Percentiles rank a stretch among this genome's conserved stretches.
Conservation (phyloP, 2,888 invertebrate species). For the Halictus ligatus region DNA sequence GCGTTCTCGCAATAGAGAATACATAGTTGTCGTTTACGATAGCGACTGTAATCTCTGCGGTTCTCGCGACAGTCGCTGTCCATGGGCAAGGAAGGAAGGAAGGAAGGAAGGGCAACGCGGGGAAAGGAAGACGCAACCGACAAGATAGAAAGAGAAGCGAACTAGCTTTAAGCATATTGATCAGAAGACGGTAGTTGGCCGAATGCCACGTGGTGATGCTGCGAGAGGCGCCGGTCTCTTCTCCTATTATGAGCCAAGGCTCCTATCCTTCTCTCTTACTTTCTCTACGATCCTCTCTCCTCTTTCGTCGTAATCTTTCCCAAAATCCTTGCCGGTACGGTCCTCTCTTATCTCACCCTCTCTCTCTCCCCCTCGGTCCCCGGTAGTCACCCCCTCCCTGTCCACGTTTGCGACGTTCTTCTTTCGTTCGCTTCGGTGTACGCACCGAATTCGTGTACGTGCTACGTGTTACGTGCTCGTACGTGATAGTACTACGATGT, state of each 20-base stretch:
- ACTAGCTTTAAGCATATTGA: slow-evolving; percentile 84
- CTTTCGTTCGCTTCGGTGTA: slow-evolving; percentile 3
- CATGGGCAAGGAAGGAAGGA: not conserved
- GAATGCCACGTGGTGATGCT: slow-evolving; percentile 84
- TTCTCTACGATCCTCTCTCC: slow-evolving; percentile 52
- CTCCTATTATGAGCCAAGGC: slow-evolving; percentile 84
- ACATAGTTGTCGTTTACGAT: slow-evolving; percentile 59
- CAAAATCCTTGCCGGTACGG: slow-evolving; percentile 34
- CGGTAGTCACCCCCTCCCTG: not conserved
- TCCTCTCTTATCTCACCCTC: not conserved
- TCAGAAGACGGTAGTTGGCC: slow-evolving; percentile 84
- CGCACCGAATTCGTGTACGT: not conserved
- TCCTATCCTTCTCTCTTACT: slow-evolving; percentile 79
- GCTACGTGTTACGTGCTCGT: not conserved
- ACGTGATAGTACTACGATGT: not conserved
- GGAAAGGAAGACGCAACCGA: slow-evolving; percentile 60
- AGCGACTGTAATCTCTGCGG: slow-evolving; percentile 67
- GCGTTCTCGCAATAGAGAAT: not conserved
- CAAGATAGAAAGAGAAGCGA: slow-evolving; percentile 73
- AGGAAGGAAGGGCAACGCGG: slow-evolving; percentile 11
- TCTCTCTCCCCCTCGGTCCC: not conserved
- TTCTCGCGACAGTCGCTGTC: slow-evolving; percentile 41
- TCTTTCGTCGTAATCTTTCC: slow-evolving; percentile 36
- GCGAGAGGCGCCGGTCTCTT: slow-evolving; percentile 82
- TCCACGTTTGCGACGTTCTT: not conserved